Evolutionary conservation across 2,797 vertebrate genomes (phyloP).

Genomic region (Philypnodon macrostomus): DNA sequence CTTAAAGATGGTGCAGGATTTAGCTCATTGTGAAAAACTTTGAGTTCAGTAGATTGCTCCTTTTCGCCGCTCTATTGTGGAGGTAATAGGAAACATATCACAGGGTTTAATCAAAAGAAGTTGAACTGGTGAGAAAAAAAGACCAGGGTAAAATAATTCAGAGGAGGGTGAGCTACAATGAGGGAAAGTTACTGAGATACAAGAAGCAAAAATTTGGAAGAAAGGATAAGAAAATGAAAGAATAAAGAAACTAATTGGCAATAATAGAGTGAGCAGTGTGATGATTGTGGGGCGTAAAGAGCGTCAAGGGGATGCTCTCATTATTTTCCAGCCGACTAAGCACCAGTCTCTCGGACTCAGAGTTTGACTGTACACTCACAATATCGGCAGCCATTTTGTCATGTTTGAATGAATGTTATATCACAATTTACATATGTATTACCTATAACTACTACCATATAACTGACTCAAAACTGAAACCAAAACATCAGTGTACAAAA

Average conservation of each 20-base stretch:
- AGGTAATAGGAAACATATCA: conserved; percentile 55
- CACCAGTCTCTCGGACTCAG: conserved; percentile 40
- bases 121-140: conserved; percentile 13
- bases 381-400: conserved; percentile 18
- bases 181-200: conserved; percentile 24
- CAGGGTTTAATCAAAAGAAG: conserved; percentile 46
- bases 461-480: neutral
- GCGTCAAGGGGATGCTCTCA: conserved; percentile 40
- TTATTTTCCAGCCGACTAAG: conserved; percentile 54
- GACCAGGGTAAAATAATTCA: conserved; percentile 15
- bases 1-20: neutral
- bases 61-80: conserved; percentile 39
- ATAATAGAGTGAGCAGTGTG: neutral
- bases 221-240: conserved; percentile 5
- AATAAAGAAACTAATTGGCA: neutral
- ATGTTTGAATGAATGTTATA: conserved; percentile 9
- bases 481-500: too few species aligned
- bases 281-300: conserved; percentile 8
- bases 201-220: conserved; percentile 5
- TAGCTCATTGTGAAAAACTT: neutral
- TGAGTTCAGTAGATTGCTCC: conserved; percentile 32
- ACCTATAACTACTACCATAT: too few species aligned
- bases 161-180: conserved; percentile 14
- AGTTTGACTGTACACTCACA: conserved; percentile 13
- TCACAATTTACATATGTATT: conserved; percentile 5